These are phyloP conservation scores for Eonycteris spelaea DNA, from an alignment of 2,113 vertebrate species.

Conservation along the genomic window DNA sequence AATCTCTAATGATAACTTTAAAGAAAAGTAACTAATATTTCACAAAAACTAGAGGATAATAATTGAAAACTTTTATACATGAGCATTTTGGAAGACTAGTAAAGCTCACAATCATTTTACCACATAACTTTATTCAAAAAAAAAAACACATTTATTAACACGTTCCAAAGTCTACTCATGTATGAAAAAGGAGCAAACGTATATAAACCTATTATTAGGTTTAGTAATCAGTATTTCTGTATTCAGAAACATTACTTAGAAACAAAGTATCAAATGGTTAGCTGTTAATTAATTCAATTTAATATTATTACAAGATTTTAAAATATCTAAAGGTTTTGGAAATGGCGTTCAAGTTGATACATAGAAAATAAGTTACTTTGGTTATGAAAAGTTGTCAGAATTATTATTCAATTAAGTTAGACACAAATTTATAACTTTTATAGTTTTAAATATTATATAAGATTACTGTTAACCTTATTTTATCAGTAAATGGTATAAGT, in stretches of 20 bases:
- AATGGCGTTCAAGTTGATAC: not conserved
- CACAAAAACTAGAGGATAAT: not conserved
- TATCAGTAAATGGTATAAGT: not conserved
- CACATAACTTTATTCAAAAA: not conserved
- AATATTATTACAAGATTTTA: not conserved
- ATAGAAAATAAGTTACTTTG: not conserved
- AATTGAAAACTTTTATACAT: not conserved
- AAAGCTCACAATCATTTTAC: not conserved
- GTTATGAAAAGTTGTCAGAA: not conserved
- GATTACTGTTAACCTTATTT: not conserved
- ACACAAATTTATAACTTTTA: not conserved
- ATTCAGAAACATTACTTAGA: not conserved
- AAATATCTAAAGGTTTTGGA: not conserved
- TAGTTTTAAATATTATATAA: not conserved
- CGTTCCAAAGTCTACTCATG: not conserved
- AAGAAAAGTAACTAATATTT: not conserved
- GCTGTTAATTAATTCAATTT: not conserved
- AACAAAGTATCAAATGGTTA: not conserved
- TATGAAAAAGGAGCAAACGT: not conserved
- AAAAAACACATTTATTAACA: not conserved
- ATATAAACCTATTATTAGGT: not conserved
- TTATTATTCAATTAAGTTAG: not conserved
- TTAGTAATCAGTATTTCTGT: not conserved
- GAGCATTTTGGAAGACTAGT: not conserved
- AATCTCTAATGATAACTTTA: not conserved